Percentiles rank a stretch among this genome's conserved stretches.
phyloP scores from a whole-genome alignment of 2,113 vertebrate genomes.

The Motacilla alba region DNA sequence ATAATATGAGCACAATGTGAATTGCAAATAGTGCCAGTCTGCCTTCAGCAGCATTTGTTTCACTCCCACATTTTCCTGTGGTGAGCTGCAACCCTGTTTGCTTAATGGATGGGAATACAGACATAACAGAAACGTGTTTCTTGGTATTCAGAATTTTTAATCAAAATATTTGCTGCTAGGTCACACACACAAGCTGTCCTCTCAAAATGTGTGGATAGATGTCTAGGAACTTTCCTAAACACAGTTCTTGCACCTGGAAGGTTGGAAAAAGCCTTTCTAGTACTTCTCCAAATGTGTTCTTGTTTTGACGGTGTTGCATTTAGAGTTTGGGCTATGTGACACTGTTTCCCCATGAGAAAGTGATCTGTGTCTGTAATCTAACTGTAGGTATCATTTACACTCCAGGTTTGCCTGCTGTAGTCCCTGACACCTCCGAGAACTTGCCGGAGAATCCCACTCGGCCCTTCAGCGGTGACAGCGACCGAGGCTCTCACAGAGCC shows the following conservation, averaged over 20 bases:
- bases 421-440: background rate
- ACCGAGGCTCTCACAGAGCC: background rate
- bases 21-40: background rate
- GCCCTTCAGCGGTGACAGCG: fast-evolving
- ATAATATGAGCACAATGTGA: background rate
- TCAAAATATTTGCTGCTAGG: background rate
- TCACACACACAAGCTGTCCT: background rate
- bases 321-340: background rate
- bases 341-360: background rate
- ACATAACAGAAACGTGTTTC: background rate
- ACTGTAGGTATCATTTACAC: background rate
- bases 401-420: background rate
- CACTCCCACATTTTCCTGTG: slow-evolving; percentile 14
- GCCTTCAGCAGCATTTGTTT: background rate
- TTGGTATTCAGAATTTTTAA: background rate
- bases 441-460: background rate
- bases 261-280: background rate
- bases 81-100: background rate
- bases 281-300: background rate
- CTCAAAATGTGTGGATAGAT: background rate
- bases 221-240: background rate
- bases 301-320: background rate
- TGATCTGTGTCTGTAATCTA: background rate
- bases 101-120: background rate
- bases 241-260: background rate